A percentile compares a stretch with the other conserved stretches of the same genome.
Conservation (phyloP, 2,797 vertebrate genomes). For the Furcifer pardalis region DNA sequence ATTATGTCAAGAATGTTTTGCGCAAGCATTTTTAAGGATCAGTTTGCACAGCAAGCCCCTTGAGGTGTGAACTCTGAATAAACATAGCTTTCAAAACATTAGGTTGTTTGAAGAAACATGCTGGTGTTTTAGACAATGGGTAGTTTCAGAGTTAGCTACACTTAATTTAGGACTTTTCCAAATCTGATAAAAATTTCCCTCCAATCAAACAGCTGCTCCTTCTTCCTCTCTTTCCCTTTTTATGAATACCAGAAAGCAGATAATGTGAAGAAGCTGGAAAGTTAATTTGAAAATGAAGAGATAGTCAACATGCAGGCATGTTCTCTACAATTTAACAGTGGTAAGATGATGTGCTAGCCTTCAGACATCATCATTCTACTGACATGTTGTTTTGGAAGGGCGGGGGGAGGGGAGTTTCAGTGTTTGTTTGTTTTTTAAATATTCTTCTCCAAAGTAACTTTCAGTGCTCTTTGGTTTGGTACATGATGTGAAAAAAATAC, state of each 20-base stretch:
- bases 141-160: too few relatives aligned
- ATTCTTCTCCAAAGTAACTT: not conserved
- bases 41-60: constrained; percentile 12
- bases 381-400: too few relatives aligned
- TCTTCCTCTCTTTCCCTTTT: not conserved
- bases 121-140: not conserved
- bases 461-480: not conserved
- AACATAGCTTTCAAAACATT: not conserved
- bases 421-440: not conserved
- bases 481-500: not conserved
- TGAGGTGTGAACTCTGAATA: constrained; percentile 5
- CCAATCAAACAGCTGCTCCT: too few relatives aligned
- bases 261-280: not conserved
- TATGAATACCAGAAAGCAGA: not conserved
- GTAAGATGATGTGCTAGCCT: not conserved
- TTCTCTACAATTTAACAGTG: not conserved
- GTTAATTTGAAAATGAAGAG: not conserved
- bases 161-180: too few relatives aligned
- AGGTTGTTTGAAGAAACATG: not conserved
- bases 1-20: constrained; percentile 39
- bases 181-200: too few relatives aligned
- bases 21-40: constrained; percentile 24
- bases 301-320: not conserved
- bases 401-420: too few relatives aligned
- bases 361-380: not conserved